Base-by-base conservation (phyloP, 2,888 invertebrate genomes). In the Hecatera dysodea region DNA sequence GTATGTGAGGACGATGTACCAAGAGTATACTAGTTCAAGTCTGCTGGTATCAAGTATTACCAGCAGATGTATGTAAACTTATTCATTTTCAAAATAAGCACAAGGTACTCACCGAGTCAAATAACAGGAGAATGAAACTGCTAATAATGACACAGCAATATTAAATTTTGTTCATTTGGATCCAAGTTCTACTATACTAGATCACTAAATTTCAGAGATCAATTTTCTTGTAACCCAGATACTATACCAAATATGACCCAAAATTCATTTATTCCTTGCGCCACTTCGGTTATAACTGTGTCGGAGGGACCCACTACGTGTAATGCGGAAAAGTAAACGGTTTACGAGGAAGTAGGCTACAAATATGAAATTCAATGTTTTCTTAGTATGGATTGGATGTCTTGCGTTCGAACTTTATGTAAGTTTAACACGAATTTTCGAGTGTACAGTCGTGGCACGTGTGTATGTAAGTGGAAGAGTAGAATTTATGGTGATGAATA, bases 311-410 rank as follows among this genome's bases (percentile, higher is more conserved):
- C 44, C 48, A 52, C 57, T 80, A 87, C 87, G 85, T 89, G 88
- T 89, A 89, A 86, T 55, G 60, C 76, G 80, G 68, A 82, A 84
- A 86, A 89, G 87, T 89, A 90, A 91, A 90, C 89, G 89, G 84
- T 92, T 90, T 89, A 89, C 85, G 87, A 89, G 85, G 83, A 72
- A 86, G 79, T 83, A 81, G 79, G 78, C 80, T 77, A 83, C 73
- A 87, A 89, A 91, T 90, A 90, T 88, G 86, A 90, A 89, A 90
- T 87, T 87, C 81, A 74, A 80, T 82, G 81, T 81, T 75, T 81
- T 84, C 78, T 84, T 80, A 81, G 83, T 84, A 83, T 84, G 84
- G 70, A 81, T 84, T 84, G 75, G 72, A 72, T 78, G 80, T 72
- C 71, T 69, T 69, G 53, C 61, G 71, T 75, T 77, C 57, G 59